These are phyloP conservation scores for Stigmatopora nigra DNA, from an alignment of 2,113 vertebrate species.

Conservation along the genomic window DNA sequence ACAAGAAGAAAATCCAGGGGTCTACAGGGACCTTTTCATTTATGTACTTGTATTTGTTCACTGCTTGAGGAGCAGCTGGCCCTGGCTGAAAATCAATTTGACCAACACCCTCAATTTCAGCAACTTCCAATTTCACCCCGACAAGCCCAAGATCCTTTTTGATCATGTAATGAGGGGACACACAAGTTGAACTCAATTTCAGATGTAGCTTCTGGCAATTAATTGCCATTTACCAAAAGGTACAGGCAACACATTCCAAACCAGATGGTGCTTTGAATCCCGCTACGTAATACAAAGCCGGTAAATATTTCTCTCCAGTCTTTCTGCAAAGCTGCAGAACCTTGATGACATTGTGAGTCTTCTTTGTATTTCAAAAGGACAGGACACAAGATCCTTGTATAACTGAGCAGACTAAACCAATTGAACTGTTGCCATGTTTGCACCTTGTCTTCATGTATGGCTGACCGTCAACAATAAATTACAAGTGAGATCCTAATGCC, in stretches of 20 bases:
- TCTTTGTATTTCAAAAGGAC: conserved; percentile 10
- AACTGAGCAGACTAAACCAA: not conserved
- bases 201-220: conserved; percentile 49
- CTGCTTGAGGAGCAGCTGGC: conserved; percentile 37
- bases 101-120: conserved; percentile 46
- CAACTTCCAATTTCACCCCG: conserved; percentile 37
- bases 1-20: conserved; percentile 18
- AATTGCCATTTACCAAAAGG: conserved; percentile 48
- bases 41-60: conserved; percentile 25
- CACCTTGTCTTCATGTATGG: not conserved
- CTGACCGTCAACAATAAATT: no score
- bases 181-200: conserved; percentile 48
- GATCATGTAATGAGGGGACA: conserved; percentile 33
- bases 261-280: conserved; percentile 41
- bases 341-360: conserved; percentile 11
- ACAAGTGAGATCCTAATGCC: no score
- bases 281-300: conserved; percentile 14
- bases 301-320: conserved; percentile 10
- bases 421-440: not conserved
- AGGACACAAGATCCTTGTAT: not conserved
- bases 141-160: conserved; percentile 21
- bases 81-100: conserved; percentile 45
- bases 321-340: not conserved
- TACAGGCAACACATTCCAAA: conserved; percentile 22
- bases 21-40: conserved; percentile 13